Conservation (phyloP, 1,140 invertebrate genomes). For the Calliphora vicina region DNA sequence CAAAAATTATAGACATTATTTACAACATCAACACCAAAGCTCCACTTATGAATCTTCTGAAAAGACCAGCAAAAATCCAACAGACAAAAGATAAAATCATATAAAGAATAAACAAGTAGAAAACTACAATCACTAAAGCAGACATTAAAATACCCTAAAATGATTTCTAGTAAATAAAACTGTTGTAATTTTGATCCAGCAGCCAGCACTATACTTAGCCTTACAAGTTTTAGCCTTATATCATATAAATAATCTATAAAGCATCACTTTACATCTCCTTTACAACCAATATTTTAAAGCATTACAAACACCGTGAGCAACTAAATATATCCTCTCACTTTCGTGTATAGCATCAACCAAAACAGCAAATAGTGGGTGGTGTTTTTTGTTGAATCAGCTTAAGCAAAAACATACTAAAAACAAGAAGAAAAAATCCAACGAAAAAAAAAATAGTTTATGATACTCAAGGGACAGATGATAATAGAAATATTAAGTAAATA, state of each 20-base stretch:
- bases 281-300: no score
- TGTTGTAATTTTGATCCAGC: no score
- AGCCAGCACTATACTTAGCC: no score
- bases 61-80: background rate
- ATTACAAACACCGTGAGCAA: no score
- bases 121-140: background rate
- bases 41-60: background rate
- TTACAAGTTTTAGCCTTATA: no score
- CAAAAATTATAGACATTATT: background rate
- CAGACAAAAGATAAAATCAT: background rate
- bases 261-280: no score
- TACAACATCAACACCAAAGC: background rate
- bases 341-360: no score
- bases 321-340: no score
- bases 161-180: no score
- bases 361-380: background rate
- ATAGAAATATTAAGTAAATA: constrained; percentile 2
- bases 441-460: background rate
- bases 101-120: background rate
- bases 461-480: background rate
- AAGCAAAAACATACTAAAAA: background rate
- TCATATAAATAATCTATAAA: no score
- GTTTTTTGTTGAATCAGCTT: background rate
- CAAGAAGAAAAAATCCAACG: background rate
- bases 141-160: no score